Evolutionary conservation across 53 echinoderm and acorn worm genomes (phyloP), one percentile per base, ranked within the genome.

Genomic region (Actinopyga echinites): DNA sequence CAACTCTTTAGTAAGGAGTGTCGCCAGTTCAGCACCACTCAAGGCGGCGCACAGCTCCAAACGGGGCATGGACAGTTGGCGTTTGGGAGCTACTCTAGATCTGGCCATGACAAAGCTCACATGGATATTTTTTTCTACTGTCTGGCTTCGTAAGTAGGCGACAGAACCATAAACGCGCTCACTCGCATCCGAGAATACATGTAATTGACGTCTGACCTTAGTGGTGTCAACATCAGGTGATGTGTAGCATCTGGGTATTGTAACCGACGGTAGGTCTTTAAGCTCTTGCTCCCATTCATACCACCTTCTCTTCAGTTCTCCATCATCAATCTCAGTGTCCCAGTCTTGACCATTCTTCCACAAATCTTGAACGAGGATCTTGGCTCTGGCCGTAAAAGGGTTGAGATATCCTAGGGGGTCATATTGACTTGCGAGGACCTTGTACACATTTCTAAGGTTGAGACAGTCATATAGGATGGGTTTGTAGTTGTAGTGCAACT

Each of bases 311-410:
- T 33, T 37, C 20, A 83, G 11, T 11, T 64, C 87, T 13, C 30
- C 44, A 4, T 87, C 75, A 8, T 69, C 74, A 40, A 69, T 56
- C 35, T 83, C 74, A 8, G 69, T 74, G 26, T 83, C 83, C 87
- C 87, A 87, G 30, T 69, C 63, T 17, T 42, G 45, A 23, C 71
- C 44, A 6, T 55, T 30, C 28, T 74, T 74, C 83, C 75, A 87
- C 45, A 83, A 53, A 42, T 83, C 83, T 59, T 83, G 87, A 15
- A 87, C 82, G 25, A 87, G 19, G 45, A 83, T 44, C 38, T 88
- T 88, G n/a, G 69, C 88, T 30, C 88, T 74, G 58, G 74, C 68
- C 53, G 69, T 83, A 23, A 42, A 88, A 5, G 77, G 83, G 44
- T 71, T 83, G 10, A 83, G 77, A 55, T 59, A 79, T 8, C 88